Evolutionary conservation across 2,888 invertebrate genomes (phyloP), one percentile per base, ranked within the genome.

Genomic region (Nudaria mundana): DNA sequence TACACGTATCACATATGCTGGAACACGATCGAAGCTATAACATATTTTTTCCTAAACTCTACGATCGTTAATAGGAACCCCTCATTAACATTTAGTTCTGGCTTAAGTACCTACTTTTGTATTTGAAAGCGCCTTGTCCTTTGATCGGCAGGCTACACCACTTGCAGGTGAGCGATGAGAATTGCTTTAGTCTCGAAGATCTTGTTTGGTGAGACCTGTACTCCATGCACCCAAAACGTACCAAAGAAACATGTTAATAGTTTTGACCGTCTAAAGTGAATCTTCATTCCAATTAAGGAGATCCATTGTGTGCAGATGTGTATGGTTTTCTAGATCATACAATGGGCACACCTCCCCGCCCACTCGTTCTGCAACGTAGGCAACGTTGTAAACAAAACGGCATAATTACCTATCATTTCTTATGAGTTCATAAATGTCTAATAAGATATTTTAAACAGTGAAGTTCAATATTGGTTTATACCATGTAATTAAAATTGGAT

Each of bases 231-330:
- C 11, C 30, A 30, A 37, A 11, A 37, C 25, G 29, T 16, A 14
- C 7, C 8, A 34, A 11, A 34, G n/a, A 18, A 13, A 13, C 14
- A 12, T 25, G 23, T 23, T 5, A 14, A 10, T 16, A 22, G 18
- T 48, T 51, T 61, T 49, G 47, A 28, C 40, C 44, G 53, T 50
- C 48, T 31, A 29, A 30, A 29, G 43, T 44, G 42, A 45, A 44
- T 53, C 37, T 52, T 50, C 54, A 47, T 43, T 41, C 59, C 63
- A 65, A 65, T 65, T 65, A 65, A 51, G 54, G 40, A 47, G 39
- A 50, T 39, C 49, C 62, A 62, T 65, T 62, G 63, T 60, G 45
- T 47, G 44, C 44, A 44, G 39, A 50, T 51, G 48, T 34, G 44
- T 46, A 43, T 52, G 35, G 18, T 31, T n/a, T n/a, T n/a, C n/a